Conservation (phyloP, 2,797 vertebrate species). For the Dicrostonyx torquatus region DNA sequence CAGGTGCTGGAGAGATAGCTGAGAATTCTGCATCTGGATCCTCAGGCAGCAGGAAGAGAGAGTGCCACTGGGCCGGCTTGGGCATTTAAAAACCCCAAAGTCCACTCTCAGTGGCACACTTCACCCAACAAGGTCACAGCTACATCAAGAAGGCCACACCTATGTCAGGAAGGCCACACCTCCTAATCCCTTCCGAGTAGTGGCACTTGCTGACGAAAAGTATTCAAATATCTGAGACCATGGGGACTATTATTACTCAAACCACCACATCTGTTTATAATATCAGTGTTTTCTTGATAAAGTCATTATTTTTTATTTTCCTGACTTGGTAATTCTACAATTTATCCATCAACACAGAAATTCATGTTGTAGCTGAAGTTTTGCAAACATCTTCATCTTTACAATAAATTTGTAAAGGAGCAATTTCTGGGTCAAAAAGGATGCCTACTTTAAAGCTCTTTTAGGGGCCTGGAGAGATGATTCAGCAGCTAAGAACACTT, state of each 20-base stretch:
- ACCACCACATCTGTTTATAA: background rate
- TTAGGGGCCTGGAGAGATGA: background rate
- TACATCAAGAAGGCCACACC: background rate
- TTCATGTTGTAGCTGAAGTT: background rate
- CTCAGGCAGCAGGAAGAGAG: background rate
- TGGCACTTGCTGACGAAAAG: background rate
- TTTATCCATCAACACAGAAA: background rate
- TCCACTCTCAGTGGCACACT: background rate
- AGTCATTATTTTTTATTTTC: constrained; percentile 4
- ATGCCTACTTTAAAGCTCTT: background rate
- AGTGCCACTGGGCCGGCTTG: background rate
- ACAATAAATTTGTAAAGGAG: background rate
- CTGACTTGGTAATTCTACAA: background rate
- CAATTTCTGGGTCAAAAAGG: background rate
- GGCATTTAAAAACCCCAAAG: background rate
- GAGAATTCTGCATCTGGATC: background rate
- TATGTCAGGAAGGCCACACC: background rate
- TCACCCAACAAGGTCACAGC: background rate
- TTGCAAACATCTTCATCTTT: constrained; percentile 1
- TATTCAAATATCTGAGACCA: background rate
- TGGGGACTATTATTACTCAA: background rate
- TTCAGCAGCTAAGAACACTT: background rate
- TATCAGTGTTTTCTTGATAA: background rate
- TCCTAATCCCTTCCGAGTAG: background rate
- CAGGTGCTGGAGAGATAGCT: background rate